Conservation (phyloP, 2,888 invertebrate genomes). For the Cryptophagus acutangulus region DNA sequence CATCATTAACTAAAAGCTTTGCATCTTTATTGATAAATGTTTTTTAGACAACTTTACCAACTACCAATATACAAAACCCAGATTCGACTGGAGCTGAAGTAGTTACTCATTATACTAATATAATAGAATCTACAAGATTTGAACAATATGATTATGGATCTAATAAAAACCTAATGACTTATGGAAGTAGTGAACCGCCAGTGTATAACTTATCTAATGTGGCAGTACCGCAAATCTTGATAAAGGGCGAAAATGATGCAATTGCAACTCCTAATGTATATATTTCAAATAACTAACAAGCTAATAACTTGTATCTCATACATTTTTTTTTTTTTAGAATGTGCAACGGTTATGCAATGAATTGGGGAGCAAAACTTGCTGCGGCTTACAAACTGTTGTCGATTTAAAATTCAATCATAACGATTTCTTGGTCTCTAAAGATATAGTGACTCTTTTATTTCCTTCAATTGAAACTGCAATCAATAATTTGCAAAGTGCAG, state of each 20-base stretch:
- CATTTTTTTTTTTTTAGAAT: constrained; percentile 3
- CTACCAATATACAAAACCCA: constrained; percentile 8
- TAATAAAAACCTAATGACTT: constrained; percentile 8
- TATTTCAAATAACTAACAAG: neutral
- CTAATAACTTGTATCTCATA: no score
- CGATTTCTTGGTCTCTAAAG: no score
- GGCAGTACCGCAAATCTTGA: constrained; percentile 8
- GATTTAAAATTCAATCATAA: no score
- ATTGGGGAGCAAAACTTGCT: no score
- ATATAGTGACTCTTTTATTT: no score
- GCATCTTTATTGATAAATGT: neutral
- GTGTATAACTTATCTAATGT: constrained; percentile 13
- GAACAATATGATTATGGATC: constrained; percentile 12
- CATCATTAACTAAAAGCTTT: no score
- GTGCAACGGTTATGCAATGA: neutral
- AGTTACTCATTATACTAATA: constrained; percentile 14
- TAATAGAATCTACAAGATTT: constrained; percentile 8
- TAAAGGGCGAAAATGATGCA: constrained; percentile 12
- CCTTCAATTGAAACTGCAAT: no score
- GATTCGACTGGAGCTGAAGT: constrained; percentile 8
- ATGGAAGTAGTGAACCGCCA: constrained; percentile 10
- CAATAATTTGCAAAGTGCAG: no score
- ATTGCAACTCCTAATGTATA: constrained; percentile 12
- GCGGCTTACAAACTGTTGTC: no score
- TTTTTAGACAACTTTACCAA: constrained; percentile 8